Base-by-base conservation (phyloP, 2,888 invertebrate genomes). In the Ceraclea dissimilis region DNA sequence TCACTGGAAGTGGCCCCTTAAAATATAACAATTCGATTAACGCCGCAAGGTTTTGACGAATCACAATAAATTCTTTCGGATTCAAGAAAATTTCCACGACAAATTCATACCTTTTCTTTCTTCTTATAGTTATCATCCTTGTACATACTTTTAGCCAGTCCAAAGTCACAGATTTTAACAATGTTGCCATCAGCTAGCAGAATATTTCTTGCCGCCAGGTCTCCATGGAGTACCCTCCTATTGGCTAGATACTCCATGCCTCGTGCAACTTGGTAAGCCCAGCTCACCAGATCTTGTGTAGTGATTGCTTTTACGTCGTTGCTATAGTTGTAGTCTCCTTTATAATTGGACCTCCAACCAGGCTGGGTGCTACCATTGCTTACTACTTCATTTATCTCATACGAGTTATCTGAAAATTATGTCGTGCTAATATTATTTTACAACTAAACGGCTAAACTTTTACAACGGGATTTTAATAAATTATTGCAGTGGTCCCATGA, bases 141-240 rank as follows among this genome's bases (percentile, higher is more conserved):
- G 67, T 90, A 89, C 81, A 93, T 90, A 65, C 90, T 92, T 66
- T 91, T 89, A 0, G 96, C 93, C 55, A 97, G 75, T 10, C 97
- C 97, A 72, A 97, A 97, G 72, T 97, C 96, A 68, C 95, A 95
- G 63, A 97, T 96, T 72, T 97, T 97, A 0, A 96, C 93, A 2
- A 96, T 79, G 67, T 94, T 92, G 63, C 91, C 84, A 54, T 94
- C 93, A 2, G 93, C 88, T 19, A 97, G 71, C 10, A 96, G 74
- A 52, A 96, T 86, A 70, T 96, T 96, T 64, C 96, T 81, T 0
- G 94, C 94, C 1, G 95, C 96, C 63, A 93, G 76, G 71, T 93
- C 92, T 6, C 92, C 91, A 65, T 93, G 92, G 1, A 92, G 71
- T 0, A 92, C 92, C 79, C 90, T 94, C 71, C 90, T 83, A 19